Percentiles rank a stretch among this genome's conserved stretches.
Evolutionary conservation across 1,140 invertebrate species (phyloP).

Genomic region (Drosophila miranda): DNA sequence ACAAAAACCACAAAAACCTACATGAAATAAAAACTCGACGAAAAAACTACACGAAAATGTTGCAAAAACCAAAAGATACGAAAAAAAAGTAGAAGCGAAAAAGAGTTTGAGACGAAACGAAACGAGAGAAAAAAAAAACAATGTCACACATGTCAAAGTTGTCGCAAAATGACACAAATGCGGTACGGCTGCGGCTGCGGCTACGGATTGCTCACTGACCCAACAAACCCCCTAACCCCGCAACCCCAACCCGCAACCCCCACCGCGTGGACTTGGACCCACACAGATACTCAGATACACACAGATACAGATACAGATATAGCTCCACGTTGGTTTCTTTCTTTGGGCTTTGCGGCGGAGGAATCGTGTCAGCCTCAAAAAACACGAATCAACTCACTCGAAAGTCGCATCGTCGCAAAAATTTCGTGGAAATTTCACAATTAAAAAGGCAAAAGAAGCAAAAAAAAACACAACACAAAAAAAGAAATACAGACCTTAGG

Average conservation of each 20-base stretch:
- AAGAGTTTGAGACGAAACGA: slow-evolving; percentile 16
- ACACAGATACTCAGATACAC: too few species aligned
- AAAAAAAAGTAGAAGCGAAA: slow-evolving; percentile 12
- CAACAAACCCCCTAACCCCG: slow-evolving; percentile 16
- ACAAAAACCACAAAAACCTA: slow-evolving; percentile 43
- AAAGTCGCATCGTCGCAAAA: slow-evolving; percentile 59
- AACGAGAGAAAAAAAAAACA: slow-evolving; percentile 54
- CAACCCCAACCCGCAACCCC: slow-evolving; percentile 30
- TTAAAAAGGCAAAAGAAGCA: slow-evolving; percentile 66
- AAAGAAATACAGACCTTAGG: slow-evolving; percentile 53
- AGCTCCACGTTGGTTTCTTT: slow-evolving; percentile 4
- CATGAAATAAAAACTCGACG: slow-evolving; percentile 64
- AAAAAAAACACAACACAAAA: slow-evolving; percentile 10
- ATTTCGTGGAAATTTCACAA: slow-evolving; percentile 80
- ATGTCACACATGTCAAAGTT: slow-evolving; percentile 81
- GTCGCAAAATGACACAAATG: slow-evolving; percentile 80
- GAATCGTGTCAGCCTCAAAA: slow-evolving; percentile 70
- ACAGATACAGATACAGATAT: neutral
- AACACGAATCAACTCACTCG: slow-evolving; percentile 60
- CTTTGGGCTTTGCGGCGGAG: slow-evolving; percentile 26
- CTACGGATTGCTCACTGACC: slow-evolving; percentile 70
- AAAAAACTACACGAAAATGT: slow-evolving; percentile 74
- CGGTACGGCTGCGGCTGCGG: slow-evolving; percentile 23
- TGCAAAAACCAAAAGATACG: slow-evolving; percentile 40
- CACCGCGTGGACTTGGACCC: too few species aligned